Evolutionary conservation across 2,888 invertebrate species (phyloP), one percentile per base, ranked within the genome.

Genomic region (Xestia sexstrigata): DNA sequence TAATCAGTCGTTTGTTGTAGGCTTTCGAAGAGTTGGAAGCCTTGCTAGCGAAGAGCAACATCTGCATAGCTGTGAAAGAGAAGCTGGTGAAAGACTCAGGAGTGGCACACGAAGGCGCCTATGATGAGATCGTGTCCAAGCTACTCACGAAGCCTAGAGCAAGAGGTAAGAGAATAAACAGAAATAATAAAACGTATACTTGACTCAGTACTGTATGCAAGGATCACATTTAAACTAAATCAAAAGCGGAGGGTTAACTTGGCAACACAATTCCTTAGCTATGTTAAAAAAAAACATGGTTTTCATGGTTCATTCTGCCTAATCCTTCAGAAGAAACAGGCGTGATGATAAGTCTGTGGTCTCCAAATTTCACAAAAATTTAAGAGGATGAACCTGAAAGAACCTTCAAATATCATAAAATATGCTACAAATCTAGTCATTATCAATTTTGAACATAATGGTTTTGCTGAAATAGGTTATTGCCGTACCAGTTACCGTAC

Each of bases 41-140:
- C 76, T 95, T 99, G 62, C 96, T 99, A 74, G 98, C 98, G 1
- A 97, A 98, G 87, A 97, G 98, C 93, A 98, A 98, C 85, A 98
- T 99, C 94, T 99, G 99, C 96, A 99, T 99, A 87, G 99, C 99
- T 1, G 98, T 98, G 74, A 99, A 99, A 91, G 99, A 99, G 93
- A 99, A 99, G 93, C 97, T 99, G 77, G 98, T 99, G 76, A 99
- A 99, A 93, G 99, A 99, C 95, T 99, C 99, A 0, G 99, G 99
- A 26, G 99, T 99, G 4, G 99, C 99, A 0, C 98, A 98, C 87
- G 98, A 99, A 92, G 97, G 97, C 17, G 98, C 98, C 65, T 99
- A 99, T 93, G 99, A 99, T 93, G 98, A 97, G 89, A 99, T 99
- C 89, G 99, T 99, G 0, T 97, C 97, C 88, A 98, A 98, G 90